These are phyloP conservation scores for Nycticryphes semicollaris DNA, from an alignment of 2,113 vertebrate species.

Conservation along the genomic window DNA sequence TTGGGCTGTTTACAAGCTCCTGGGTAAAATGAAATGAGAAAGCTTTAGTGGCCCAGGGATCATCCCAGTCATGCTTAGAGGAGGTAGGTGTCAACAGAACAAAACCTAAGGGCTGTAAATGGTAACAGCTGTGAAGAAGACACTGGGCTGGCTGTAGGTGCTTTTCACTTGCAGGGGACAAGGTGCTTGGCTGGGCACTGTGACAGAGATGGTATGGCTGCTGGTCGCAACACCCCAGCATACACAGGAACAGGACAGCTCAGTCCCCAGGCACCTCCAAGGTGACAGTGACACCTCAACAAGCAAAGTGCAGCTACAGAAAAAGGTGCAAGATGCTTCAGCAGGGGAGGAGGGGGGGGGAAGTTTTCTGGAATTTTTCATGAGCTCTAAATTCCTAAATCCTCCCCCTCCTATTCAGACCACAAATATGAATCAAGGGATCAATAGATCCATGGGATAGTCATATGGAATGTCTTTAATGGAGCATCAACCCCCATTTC, in stretches of 20 bases:
- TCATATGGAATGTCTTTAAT: neutral
- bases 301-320: neutral
- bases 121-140: neutral
- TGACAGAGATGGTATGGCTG: neutral
- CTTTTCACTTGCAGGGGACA: neutral
- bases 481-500: neutral
- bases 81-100: neutral
- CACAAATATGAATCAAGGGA: neutral
- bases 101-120: neutral
- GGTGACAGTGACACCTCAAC: neutral
- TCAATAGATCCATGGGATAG: slow-evolving; percentile 5
- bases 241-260: neutral
- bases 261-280: neutral
- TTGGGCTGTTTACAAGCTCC: neutral
- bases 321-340: neutral
- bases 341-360: neutral
- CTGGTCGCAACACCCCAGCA: neutral
- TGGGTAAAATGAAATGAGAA: neutral
- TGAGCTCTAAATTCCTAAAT: neutral
- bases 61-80: neutral
- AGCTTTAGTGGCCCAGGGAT: rapidly evolving
- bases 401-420: neutral
- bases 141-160: neutral
- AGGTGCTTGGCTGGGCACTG: neutral
- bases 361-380: neutral